phyloP scores from a whole-genome alignment of 1,140 invertebrate species.

The Leptinotarsa lineolata region DNA sequence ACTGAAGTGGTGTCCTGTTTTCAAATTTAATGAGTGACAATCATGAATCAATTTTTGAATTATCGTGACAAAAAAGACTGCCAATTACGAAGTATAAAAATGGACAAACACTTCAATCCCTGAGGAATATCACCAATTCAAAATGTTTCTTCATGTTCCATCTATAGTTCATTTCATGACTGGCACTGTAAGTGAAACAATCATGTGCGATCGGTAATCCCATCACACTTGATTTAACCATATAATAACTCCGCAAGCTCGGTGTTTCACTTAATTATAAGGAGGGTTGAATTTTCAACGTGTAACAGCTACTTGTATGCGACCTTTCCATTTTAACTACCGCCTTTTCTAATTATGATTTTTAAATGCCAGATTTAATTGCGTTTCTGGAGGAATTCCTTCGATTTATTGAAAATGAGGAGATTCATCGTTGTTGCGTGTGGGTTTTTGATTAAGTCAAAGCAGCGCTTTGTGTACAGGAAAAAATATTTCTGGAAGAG shows the following conservation, averaged over 20 bases:
- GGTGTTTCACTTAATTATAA: constrained; percentile 19
- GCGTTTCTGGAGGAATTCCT: constrained; percentile 19
- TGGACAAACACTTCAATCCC: no score
- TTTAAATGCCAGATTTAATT: constrained; percentile 38
- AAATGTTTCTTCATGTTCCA: no score
- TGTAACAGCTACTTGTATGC: constrained; percentile 20
- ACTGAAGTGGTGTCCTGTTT: no score
- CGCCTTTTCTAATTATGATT: constrained; percentile 31
- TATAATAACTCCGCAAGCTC: constrained; percentile 1
- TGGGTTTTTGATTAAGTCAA: not conserved
- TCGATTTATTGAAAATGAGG: constrained; percentile 27
- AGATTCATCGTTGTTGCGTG: not conserved
- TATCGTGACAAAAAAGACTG: no score
- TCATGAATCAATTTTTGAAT: no score
- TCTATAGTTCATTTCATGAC: no score
- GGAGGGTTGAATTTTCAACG: constrained; percentile 21
- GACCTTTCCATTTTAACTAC: constrained; percentile 16
- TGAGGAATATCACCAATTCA: no score
- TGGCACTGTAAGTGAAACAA: constrained; percentile 12
- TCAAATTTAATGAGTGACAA: no score
- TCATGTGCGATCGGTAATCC: not conserved
- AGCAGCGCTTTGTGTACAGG: not conserved
- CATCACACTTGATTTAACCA: constrained; percentile 21
- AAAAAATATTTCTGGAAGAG: no score
- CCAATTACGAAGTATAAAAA: no score